Evolutionary conservation across 2,113 vertebrate genomes (phyloP), one percentile per base, ranked within the genome.

Genomic region (Meriones unguiculatus): DNA sequence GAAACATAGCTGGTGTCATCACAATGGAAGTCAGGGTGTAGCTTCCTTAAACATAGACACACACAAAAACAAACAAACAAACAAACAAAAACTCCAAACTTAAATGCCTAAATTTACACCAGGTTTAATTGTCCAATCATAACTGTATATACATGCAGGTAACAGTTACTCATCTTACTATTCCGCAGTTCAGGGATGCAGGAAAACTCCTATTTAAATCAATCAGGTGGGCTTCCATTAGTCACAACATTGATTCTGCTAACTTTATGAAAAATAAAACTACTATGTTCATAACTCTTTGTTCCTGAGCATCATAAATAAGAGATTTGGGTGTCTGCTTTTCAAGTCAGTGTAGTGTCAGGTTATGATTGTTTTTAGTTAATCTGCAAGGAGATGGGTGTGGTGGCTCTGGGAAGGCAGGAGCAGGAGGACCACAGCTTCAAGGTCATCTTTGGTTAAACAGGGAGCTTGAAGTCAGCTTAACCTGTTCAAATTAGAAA

Each of bases 341-440:
- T 92, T 30, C 18, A 88, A 18, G 25, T 65, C 76, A 73, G 57
- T 64, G 15, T 24, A 46, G 35, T 35, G 78, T 17, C 28, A 2
- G 3, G 0, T n/a, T 14, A 10, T 32, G 3, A 18, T 4, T 14
- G 5, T 0, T 0, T 1, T 7, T 25, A 25, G 9, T 5, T 67
- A 5, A 11, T 52, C 24, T 3, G 17, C 9, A 69, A 54, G 50
- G 85, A 41, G 0, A 10, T n/a, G 3, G 12, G 6, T 2, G 32
- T 14, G 46, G 46, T 54, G 50, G 46, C n/a, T 30, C 24, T 18
- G 14, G 5, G 52, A 24, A 59, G 87, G 12, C 22, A 17, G 4
- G n/a, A 35, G 35, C 52, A 30, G 14, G 38, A 85, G 82, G 38
- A 64, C 14, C 24, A 64, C 13, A 24, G 5, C 1, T 35, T 69